Evolutionary conservation across 2,797 vertebrate genomes (phyloP).

Genomic region (Nyctalus aviator): DNA sequence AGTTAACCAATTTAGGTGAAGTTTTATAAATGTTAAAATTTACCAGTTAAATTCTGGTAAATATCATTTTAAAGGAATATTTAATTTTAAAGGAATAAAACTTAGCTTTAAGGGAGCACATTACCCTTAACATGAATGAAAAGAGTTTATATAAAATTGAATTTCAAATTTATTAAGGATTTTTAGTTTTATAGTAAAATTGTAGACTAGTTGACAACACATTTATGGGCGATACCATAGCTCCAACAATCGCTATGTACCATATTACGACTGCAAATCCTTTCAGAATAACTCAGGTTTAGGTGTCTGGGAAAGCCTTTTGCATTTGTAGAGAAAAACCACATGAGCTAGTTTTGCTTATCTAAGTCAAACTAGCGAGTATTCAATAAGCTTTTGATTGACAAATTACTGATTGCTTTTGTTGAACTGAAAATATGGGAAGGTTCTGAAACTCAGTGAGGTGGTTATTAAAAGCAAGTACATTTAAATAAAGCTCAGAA

Average conservation of each 20-base stretch:
- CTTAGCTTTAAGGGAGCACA: background rate
- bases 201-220: background rate
- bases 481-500: constrained; percentile 41
- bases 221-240: background rate
- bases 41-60: too few species aligned
- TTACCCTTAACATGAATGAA: constrained; percentile 13
- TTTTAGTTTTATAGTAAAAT: constrained; percentile 26
- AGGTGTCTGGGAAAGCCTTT: constrained; percentile 1
- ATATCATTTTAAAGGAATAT: background rate
- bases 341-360: background rate
- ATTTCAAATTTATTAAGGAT: background rate
- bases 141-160: constrained; percentile 4
- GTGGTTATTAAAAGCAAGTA: background rate
- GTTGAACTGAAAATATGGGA: background rate
- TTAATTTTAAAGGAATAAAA: background rate
- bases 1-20: too few species aligned
- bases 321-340: constrained; percentile 14
- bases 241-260: background rate
- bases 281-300: background rate
- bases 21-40: too few species aligned
- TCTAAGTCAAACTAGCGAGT: background rate
- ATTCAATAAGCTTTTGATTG: constrained; percentile 40
- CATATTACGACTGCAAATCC: background rate
- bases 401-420: constrained; percentile 17
- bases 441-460: background rate